Base-by-base conservation (phyloP, 2,888 invertebrate genomes). In the Melieria picta region DNA sequence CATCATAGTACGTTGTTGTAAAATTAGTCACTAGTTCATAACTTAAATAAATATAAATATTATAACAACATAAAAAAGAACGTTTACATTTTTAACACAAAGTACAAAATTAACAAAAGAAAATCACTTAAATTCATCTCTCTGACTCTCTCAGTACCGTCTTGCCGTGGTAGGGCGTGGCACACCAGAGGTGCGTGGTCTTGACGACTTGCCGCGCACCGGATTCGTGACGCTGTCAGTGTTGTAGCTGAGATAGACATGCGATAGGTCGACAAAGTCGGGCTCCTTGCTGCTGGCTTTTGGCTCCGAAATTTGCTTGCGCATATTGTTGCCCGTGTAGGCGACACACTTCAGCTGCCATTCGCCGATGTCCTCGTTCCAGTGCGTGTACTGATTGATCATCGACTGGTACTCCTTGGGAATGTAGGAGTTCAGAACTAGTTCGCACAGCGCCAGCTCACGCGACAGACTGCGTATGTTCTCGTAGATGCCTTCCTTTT, bases 301-400 rank as follows among this genome's bases (percentile, higher is more conserved):
- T 69, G 87, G 80, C 52, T 88, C 85, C 30, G 84, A 79, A 56
- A 88, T 87, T 79, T 90, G 90, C 84, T 94, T 94, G 72, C 93
- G 90, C 97, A 99, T 98, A 85, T 99, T 99, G 88, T 99, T 99
- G 0, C 99, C 99, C 7, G 98, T 97, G 87, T 99, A 99, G 0
- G 99, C 99, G 7, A 99, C 97, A 86, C 98, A 98, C 85, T 94
- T 94, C 61, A 99, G 90, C 85, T 99, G 98, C 95, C 98, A 99
- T 87, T 99, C 99, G 48, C 98, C 98, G 48, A 98, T 95, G 82
- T 99, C 98, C 86, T 98, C 98, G 88, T 98, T 99, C 97, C 98
- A 99, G 82, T 95, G 93, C 58, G 97, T 94, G 83, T 97, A 95
- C 80, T 93, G 90, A 82, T 97, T 96, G 75, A 98, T 94, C 87